Evolutionary conservation across 2,888 invertebrate species (phyloP).

Genomic region (Drosophila barbarae): DNA sequence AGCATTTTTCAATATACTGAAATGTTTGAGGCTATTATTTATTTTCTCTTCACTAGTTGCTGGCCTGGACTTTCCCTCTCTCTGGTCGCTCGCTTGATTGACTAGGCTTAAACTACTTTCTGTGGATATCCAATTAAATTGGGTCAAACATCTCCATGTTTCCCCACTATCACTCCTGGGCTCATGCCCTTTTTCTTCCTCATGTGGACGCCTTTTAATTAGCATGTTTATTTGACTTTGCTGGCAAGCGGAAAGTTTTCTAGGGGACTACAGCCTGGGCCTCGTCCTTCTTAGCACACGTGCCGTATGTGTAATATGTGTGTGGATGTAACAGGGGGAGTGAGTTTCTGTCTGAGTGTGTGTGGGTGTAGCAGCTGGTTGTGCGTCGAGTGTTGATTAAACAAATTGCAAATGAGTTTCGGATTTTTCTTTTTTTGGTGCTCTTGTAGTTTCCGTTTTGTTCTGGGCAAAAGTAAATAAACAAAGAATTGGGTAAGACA

Average conservation of each 20-base stretch:
- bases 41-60: neutral
- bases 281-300: slow-evolving; percentile 35
- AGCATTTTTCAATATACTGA: neutral
- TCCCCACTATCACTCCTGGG: neutral
- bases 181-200: slow-evolving; percentile 14
- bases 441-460: slow-evolving; percentile 32
- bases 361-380: slow-evolving; percentile 40
- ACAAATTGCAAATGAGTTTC: slow-evolving; percentile 72
- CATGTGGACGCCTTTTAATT: slow-evolving; percentile 60
- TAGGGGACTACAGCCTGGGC: slow-evolving; percentile 20
- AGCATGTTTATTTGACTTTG: slow-evolving; percentile 71
- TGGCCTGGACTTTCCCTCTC: neutral
- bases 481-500: slow-evolving; percentile 61
- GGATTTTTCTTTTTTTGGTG: slow-evolving; percentile 38
- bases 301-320: slow-evolving; percentile 52
- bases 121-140: slow-evolving; percentile 49
- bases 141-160: slow-evolving; percentile 54
- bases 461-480: slow-evolving; percentile 58
- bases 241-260: slow-evolving; percentile 44
- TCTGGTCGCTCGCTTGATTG: neutral
- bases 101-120: slow-evolving; percentile 5
- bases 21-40: neutral
- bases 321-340: slow-evolving; percentile 7
- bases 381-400: slow-evolving; percentile 68
- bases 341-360: slow-evolving; percentile 1